Evolutionary conservation across 2,113 vertebrate genomes (phyloP).

Genomic region (Propithecus coquereli): DNA sequence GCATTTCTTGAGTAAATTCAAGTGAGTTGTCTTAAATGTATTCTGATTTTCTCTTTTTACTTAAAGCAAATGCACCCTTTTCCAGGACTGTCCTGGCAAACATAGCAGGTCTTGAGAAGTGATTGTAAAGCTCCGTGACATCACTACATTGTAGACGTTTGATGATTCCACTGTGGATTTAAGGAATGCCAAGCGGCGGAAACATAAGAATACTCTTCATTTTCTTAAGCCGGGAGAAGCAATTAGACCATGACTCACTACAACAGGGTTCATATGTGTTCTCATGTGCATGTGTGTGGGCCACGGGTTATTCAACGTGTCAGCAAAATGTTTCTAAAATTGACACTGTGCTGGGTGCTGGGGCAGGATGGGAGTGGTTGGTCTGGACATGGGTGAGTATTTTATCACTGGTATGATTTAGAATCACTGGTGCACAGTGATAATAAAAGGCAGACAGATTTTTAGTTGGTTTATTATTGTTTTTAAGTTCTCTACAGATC

Average conservation of each 20-base stretch:
- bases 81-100: not conserved
- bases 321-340: not conserved
- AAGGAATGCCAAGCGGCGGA: not conserved
- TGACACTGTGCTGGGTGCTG: not conserved
- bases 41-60: not conserved
- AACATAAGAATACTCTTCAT: not conserved
- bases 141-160: not conserved
- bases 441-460: conserved; percentile 19
- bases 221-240: not conserved
- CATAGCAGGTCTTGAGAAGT: not conserved
- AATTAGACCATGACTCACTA: not conserved
- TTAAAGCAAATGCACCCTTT: not conserved
- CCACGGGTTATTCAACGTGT: not conserved
- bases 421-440: not conserved
- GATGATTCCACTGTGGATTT: not conserved
- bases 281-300: not conserved
- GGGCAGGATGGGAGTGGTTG: not conserved
- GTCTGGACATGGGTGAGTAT: not conserved
- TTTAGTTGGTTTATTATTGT: not conserved
- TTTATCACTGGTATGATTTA: not conserved
- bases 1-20: conserved; percentile 2
- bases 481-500: not conserved
- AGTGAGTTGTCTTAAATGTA: not conserved
- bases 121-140: not conserved
- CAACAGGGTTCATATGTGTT: not conserved